Conservation (phyloP, 2,797 vertebrate genomes). For the Varecia variegata region DNA sequence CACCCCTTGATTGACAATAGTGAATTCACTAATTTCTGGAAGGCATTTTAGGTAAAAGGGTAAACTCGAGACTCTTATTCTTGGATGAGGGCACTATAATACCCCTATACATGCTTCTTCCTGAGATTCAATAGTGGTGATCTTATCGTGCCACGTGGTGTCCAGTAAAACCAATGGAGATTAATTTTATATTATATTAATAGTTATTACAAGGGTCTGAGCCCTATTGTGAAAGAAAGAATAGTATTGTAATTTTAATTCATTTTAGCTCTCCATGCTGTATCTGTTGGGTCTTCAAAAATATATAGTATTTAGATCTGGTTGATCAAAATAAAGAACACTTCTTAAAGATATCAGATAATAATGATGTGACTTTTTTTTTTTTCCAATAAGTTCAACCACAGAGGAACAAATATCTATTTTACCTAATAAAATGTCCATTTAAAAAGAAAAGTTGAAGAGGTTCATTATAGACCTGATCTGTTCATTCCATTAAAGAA, state of each 20-base stretch:
- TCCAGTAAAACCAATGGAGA: background rate
- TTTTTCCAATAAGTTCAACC: background rate
- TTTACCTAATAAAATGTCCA: constrained; percentile 64
- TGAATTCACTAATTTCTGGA: constrained; percentile 9
- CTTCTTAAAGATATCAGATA: background rate
- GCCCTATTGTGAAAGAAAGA: background rate
- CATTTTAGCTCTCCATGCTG: background rate
- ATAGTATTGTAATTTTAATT: background rate
- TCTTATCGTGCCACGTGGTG: background rate
- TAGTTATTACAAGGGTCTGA: background rate
- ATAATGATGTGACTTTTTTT: background rate
- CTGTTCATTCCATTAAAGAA: constrained; percentile 72
- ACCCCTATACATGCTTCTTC: accelerated
- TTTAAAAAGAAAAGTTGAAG: constrained; percentile 44
- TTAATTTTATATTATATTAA: background rate
- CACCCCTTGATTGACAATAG: background rate
- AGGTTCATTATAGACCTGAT: constrained; percentile 58
- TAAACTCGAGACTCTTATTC: background rate
- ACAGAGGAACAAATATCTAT: constrained; percentile 45
- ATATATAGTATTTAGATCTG: background rate
- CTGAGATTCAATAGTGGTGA: background rate
- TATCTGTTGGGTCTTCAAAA: background rate
- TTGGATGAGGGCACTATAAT: background rate
- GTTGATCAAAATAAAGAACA: background rate
- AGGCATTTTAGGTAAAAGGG: background rate